These are phyloP conservation scores for Chaetodon trifascialis DNA, from an alignment of 2,113 vertebrate species.

Conservation along the genomic window DNA sequence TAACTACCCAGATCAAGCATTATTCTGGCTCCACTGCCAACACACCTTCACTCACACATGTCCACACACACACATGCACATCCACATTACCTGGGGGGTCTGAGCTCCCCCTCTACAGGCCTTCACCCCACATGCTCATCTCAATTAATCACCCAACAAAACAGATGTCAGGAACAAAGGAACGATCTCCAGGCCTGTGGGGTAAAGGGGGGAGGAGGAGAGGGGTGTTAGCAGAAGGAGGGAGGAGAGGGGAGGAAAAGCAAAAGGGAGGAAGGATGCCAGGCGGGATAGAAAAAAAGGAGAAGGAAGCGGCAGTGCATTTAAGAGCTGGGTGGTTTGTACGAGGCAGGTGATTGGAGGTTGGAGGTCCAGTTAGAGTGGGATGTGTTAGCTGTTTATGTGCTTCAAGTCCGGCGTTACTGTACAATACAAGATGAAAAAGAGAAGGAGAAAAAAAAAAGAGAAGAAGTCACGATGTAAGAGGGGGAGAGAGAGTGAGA, in stretches of 20 bases:
- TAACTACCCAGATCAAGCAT: slow-evolving; percentile 69
- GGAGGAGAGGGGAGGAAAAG: slow-evolving; percentile 4
- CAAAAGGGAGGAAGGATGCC: slow-evolving; percentile 23
- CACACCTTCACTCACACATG: slow-evolving; percentile 30
- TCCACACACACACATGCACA: slow-evolving; percentile 33
- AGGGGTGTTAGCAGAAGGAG: neutral
- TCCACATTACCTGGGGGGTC: slow-evolving; percentile 76
- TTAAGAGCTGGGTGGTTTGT: slow-evolving; percentile 21
- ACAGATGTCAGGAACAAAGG: slow-evolving; percentile 84
- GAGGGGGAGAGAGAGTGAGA: slow-evolving; percentile 43
- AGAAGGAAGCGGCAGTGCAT: slow-evolving; percentile 28
- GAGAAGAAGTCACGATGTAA: slow-evolving; percentile 58
- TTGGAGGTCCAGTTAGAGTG: slow-evolving; percentile 28
- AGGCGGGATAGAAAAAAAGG: slow-evolving; percentile 28
- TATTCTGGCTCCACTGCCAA: slow-evolving; percentile 32
- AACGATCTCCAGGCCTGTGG: slow-evolving; percentile 75
- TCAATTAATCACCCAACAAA: slow-evolving; percentile 83
- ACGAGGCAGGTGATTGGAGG: slow-evolving; percentile 48
- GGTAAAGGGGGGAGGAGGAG: slow-evolving; percentile 36
- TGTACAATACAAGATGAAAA: slow-evolving; percentile 63
- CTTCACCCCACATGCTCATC: slow-evolving; percentile 83
- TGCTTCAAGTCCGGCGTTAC: slow-evolving; percentile 28
- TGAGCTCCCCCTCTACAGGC: slow-evolving; percentile 68
- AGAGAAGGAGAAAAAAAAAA: neutral
- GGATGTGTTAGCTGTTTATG: slow-evolving; percentile 43